Percentiles rank a stretch among this genome's conserved stretches.
phyloP scores from a whole-genome alignment of 2,113 vertebrate species.

The Rhodinocichla rosea region DNA sequence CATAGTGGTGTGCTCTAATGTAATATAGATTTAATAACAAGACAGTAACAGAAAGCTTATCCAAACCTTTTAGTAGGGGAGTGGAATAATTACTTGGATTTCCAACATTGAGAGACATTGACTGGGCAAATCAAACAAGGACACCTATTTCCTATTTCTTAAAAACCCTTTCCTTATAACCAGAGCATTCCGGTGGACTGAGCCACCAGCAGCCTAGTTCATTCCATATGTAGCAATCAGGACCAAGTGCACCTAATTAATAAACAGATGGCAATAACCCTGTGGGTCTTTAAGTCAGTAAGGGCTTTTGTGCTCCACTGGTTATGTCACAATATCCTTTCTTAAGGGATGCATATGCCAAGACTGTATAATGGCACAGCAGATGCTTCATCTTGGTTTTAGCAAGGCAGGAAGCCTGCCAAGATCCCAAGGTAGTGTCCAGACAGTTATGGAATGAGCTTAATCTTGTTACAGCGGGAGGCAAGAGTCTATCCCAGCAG shows the following conservation, averaged over 20 bases:
- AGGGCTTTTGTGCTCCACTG: slow-evolving; percentile 45
- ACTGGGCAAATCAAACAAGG: background rate
- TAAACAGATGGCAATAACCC: slow-evolving; percentile 36
- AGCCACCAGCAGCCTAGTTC: background rate
- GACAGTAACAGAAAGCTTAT: background rate
- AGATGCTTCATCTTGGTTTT: slow-evolving; percentile 19
- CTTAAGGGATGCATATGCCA: slow-evolving; percentile 5
- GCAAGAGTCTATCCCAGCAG: background rate
- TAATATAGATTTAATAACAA: background rate
- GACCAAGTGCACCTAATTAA: background rate
- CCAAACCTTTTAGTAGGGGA: background rate
- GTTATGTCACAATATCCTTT: slow-evolving; percentile 41
- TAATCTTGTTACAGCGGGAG: background rate
- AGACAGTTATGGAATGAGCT: slow-evolving; percentile 24
- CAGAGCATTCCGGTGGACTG: background rate
- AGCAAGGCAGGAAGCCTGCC: background rate
- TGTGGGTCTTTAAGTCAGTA: background rate
- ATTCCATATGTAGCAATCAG: background rate
- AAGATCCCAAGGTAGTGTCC: slow-evolving; percentile 6
- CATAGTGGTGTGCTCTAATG: background rate
- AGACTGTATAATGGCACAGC: background rate
- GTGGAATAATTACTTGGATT: background rate
- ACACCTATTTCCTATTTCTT: background rate
- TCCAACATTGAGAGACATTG: background rate
- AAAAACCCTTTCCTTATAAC: background rate